Conservation (phyloP, 35 echinoderm and acorn worm genomes). For the Ophiothrix spiculata region DNA sequence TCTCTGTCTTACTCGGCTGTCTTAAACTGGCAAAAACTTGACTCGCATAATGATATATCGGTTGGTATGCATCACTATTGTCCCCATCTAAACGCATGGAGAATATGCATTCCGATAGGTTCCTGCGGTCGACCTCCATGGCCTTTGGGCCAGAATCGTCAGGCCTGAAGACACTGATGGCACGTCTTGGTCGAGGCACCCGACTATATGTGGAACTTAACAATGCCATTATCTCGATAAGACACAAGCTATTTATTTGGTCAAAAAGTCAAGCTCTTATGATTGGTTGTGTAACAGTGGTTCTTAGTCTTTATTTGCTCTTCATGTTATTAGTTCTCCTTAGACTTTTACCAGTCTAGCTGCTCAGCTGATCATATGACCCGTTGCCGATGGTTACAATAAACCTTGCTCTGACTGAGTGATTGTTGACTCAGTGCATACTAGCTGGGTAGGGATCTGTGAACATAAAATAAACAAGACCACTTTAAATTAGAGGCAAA, state of each 20-base stretch:
- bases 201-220: background rate
- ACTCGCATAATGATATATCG: conserved; percentile 67
- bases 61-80: conserved; percentile 26
- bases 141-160: background rate
- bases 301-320: too few species aligned
- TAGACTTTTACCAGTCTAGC: too few species aligned
- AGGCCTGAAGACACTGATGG: background rate
- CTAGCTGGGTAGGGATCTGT: too few species aligned
- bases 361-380: too few species aligned
- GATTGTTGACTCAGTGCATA: too few species aligned
- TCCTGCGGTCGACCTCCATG: background rate
- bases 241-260: background rate
- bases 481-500: too few species aligned
- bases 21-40: conserved; percentile 60
- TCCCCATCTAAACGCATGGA: background rate
- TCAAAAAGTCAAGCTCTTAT: background rate
- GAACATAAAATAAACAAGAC: too few species aligned
- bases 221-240: background rate
- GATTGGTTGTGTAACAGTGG: background rate
- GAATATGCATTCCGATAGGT: background rate
- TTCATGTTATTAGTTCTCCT: too few species aligned
- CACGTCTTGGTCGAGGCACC: conserved; percentile 2
- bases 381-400: too few species aligned
- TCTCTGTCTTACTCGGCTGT: conserved; percentile 48
- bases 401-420: too few species aligned